A percentile compares a stretch with the other conserved stretches of the same genome.
Evolutionary conservation across 2,888 invertebrate species (phyloP).

Genomic region (Asteroscopus sphinx): DNA sequence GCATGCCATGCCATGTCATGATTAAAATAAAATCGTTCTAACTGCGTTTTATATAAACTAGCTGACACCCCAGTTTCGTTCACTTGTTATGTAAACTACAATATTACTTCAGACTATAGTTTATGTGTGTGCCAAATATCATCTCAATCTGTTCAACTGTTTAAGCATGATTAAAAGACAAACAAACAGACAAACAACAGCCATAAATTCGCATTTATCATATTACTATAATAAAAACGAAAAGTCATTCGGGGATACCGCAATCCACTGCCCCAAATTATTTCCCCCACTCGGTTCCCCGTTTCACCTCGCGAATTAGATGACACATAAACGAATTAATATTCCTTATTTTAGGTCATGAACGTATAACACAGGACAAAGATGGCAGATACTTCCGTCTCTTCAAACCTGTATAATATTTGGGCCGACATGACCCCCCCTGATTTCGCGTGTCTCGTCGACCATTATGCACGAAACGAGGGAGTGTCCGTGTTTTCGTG

Average conservation of each 20-base stretch:
- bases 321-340: slow-evolving; percentile 49
- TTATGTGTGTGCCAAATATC: too few species aligned
- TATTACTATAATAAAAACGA: background rate
- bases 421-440: slow-evolving; percentile 51
- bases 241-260: slow-evolving; percentile 16
- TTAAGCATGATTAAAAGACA: too few species aligned
- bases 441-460: slow-evolving; percentile 60
- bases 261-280: slow-evolving; percentile 34
- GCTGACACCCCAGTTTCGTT: too few species aligned
- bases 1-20: too few species aligned
- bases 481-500: slow-evolving; percentile 62
- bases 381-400: slow-evolving; percentile 49
- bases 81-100: too few species aligned
- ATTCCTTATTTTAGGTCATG: slow-evolving; percentile 57
- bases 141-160: too few species aligned
- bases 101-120: too few species aligned
- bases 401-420: slow-evolving; percentile 48
- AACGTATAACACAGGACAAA: slow-evolving; percentile 31
- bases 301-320: slow-evolving; percentile 23
- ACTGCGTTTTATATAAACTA: too few species aligned
- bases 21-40: too few species aligned
- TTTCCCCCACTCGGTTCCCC: slow-evolving; percentile 11
- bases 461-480: slow-evolving; percentile 51
- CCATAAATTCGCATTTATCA: background rate
- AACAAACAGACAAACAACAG: too few species aligned